Base-by-base conservation (phyloP, 2,797 vertebrate species). In the Ceryle rudis region DNA sequence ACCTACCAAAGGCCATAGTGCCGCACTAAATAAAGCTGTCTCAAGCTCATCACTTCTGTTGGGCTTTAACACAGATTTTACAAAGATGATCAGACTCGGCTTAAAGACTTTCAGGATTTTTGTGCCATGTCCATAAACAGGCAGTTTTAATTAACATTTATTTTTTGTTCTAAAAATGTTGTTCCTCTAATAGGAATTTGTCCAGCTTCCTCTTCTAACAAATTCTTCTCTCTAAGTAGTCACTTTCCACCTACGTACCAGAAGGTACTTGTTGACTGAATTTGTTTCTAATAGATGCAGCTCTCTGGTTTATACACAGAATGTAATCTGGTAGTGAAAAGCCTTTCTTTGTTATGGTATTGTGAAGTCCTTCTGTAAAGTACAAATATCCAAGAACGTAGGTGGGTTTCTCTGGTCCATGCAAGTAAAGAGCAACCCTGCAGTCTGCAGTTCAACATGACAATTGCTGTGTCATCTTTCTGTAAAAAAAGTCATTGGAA, bases 21-120 rank as follows among this genome's bases (percentile, higher is more conserved):
- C 82, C 87, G 57, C 70, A 84, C 70, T 95, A 94, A 95, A 93
- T 91, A 96, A 95, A 93, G 77, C 89, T 95, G 77, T 93, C 93
- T 90, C 82, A 84, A 94, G 42, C 85, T 91, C 62, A 67, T 91
- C 61, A 19, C 51, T 94, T 88, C 57, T 88, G 16, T 60, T 95
- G 62, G 4, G 7, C 35, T 93, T 52, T 71, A 72, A 73, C 37
- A 37, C 21, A 90, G 75, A 66, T 73, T 88, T 95, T 72, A 37
- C 54, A 87, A 91, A 78, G 66, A 86, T 37, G n/a, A 55, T 75
- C 51, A 66, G 46, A 35, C 33, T 90, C 94, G 75, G 58, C 41
- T 87, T 71, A 72, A 64, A 87, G 57, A 47, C 14, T 60, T 90
- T 44, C 28, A 52, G 62, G 62, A 55, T 90, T 86, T 83, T 55